phyloP scores from a whole-genome alignment of 2,888 invertebrate genomes.

The Yponomeuta evonymella region DNA sequence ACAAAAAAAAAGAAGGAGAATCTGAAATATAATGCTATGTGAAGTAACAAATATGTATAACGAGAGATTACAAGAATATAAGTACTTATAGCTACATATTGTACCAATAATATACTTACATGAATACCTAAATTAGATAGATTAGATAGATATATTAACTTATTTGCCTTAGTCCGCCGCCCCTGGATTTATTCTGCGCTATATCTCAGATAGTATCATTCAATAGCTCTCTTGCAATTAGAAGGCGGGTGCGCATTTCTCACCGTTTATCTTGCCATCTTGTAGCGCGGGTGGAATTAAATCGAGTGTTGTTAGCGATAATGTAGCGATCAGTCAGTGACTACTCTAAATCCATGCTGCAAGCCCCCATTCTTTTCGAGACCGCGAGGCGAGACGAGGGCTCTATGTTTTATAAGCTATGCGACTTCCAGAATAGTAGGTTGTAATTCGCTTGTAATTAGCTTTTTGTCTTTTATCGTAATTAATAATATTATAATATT shows the following conservation, averaged over 20 bases:
- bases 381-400: background rate
- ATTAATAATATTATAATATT: too few relatives aligned
- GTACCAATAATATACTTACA: too few relatives aligned
- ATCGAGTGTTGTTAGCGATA: conserved; percentile 58
- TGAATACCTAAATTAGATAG: too few relatives aligned
- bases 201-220: conserved; percentile 17
- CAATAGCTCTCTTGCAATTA: conserved; percentile 26
- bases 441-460: too few relatives aligned
- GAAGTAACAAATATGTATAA: too few relatives aligned
- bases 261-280: conserved; percentile 41
- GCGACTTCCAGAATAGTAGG: background rate
- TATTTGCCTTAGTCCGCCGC: too few relatives aligned
- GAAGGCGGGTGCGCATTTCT: conserved; percentile 33
- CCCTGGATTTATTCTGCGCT: background rate
- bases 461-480: too few relatives aligned
- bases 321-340: conserved; percentile 63
- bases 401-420: background rate
- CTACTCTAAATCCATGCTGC: conserved; percentile 56
- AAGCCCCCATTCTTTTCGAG: conserved; percentile 43
- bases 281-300: conserved; percentile 41
- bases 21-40: too few relatives aligned
- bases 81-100: too few relatives aligned
- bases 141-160: too few relatives aligned
- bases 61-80: too few relatives aligned
- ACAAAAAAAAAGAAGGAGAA: too few relatives aligned